Evolutionary conservation across 2,113 vertebrate genomes (phyloP).

Genomic region (Monopterus albus): DNA sequence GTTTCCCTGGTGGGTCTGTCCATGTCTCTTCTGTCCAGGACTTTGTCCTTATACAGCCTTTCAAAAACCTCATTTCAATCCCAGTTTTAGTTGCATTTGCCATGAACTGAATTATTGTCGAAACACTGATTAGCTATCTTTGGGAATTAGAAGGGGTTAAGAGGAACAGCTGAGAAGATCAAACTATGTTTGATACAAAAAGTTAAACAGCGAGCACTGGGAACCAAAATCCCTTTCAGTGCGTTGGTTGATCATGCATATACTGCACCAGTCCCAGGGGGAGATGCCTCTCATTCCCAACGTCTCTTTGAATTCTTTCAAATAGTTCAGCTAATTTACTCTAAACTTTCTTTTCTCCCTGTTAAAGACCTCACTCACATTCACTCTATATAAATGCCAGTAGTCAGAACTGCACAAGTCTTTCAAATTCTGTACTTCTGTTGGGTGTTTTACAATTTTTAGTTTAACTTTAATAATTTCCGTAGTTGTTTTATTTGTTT

Average conservation of each 20-base stretch:
- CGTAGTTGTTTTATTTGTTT: too few relatives aligned
- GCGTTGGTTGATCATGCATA: slow-evolving; percentile 43
- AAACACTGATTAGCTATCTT: neutral
- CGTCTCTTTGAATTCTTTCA: slow-evolving; percentile 28
- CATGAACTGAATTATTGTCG: slow-evolving; percentile 45
- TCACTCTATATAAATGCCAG: neutral
- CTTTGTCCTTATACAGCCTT: slow-evolving; percentile 3
- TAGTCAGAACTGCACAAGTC: slow-evolving; percentile 2
- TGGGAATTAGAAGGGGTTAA: slow-evolving; percentile 39
- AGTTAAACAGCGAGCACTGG: slow-evolving; percentile 23
- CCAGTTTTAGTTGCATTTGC: slow-evolving; percentile 18
- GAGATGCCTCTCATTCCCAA: slow-evolving; percentile 17
- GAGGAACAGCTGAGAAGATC: slow-evolving; percentile 37
- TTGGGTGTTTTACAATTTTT: too few relatives aligned
- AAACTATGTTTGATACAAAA: slow-evolving; percentile 62
- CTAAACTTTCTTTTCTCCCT: slow-evolving; percentile 15
- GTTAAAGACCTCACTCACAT: slow-evolving; percentile 27
- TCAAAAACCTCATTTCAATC: slow-evolving; percentile 4
- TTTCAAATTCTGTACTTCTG: slow-evolving; percentile 1
- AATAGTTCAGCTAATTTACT: slow-evolving; percentile 36
- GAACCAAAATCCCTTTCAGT: slow-evolving; percentile 36
- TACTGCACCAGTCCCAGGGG: slow-evolving; percentile 2
- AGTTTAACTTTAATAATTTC: too few relatives aligned
- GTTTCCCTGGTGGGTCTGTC: neutral
- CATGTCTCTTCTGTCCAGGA: neutral